Evolutionary conservation across 2,888 invertebrate species (phyloP).

Genomic region (Anaspis maculata): DNA sequence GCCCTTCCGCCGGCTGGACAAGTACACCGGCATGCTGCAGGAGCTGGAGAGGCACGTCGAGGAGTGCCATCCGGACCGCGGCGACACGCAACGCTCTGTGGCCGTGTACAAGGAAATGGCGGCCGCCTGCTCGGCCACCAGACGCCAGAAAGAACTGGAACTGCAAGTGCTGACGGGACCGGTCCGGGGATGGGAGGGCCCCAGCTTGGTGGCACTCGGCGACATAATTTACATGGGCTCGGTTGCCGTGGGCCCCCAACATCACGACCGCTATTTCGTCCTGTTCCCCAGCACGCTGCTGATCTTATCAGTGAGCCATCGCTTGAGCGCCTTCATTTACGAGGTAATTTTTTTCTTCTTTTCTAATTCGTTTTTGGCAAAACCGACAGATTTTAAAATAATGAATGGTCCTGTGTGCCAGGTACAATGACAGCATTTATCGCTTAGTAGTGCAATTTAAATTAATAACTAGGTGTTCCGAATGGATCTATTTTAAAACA

Average conservation of each 20-base stretch:
- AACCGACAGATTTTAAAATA: too few relatives aligned
- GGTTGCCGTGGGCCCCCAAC: constrained; percentile 77
- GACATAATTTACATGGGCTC: constrained; percentile 90
- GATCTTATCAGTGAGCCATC: constrained; percentile 81
- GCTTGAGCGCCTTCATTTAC: constrained; percentile 91
- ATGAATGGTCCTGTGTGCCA: too few relatives aligned
- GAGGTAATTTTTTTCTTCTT: constrained; percentile 53
- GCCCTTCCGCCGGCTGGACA: constrained; percentile 90
- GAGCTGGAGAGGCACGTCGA: constrained; percentile 94
- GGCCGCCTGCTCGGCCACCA: constrained; percentile 75
- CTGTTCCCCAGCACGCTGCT: constrained; percentile 84
- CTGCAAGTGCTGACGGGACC: constrained; percentile 90
- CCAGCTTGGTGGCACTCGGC: constrained; percentile 64
- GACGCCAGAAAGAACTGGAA: constrained; percentile 93
- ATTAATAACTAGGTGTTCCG: too few relatives aligned
- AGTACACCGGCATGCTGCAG: constrained; percentile 89
- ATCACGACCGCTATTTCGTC: constrained; percentile 84
- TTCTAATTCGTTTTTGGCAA: not conserved
- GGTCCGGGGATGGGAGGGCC: constrained; percentile 93
- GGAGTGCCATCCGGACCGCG: constrained; percentile 90
- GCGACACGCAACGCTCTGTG: constrained; percentile 93
- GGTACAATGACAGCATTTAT: too few relatives aligned
- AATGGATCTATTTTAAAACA: too few relatives aligned
- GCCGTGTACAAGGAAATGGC: constrained; percentile 92
- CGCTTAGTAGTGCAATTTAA: too few relatives aligned